Percentiles rank a stretch among this genome's conserved stretches.
phyloP scores from a whole-genome alignment of 2,888 invertebrate species.

The Clistopyga incitator region DNA sequence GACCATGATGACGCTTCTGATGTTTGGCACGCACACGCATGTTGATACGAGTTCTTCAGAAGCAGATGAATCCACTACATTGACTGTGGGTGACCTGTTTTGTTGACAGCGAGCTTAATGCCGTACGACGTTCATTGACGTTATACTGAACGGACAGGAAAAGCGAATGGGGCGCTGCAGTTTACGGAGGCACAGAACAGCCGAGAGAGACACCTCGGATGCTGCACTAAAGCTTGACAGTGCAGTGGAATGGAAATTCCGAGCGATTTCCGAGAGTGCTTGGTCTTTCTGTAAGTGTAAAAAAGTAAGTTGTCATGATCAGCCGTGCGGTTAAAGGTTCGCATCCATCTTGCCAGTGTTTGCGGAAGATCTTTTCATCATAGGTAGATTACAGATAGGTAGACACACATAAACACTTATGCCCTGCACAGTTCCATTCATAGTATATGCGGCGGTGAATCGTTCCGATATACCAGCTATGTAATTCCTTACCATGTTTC shows the following conservation, averaged over 20 bases:
- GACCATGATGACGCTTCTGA: slow-evolving; percentile 10
- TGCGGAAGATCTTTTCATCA: neutral
- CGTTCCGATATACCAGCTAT: neutral
- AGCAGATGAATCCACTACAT: neutral
- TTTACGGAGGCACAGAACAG: neutral
- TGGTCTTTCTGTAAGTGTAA: neutral
- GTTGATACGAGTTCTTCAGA: slow-evolving; percentile 16
- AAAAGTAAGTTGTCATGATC: too few relatives aligned
- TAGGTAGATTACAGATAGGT: neutral
- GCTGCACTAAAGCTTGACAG: neutral
- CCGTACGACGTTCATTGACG: slow-evolving; percentile 15
- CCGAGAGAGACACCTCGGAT: neutral
- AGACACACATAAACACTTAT: neutral
- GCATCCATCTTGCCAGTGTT: too few relatives aligned
- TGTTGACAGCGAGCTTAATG: neutral
- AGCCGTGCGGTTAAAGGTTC: too few relatives aligned
- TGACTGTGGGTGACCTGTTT: neutral
- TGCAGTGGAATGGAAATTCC: neutral
- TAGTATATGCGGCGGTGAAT: neutral
- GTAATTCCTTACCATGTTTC: neutral
- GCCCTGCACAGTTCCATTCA: neutral
- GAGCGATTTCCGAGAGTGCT: neutral
- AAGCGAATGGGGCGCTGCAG: neutral
- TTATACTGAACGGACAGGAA: slow-evolving; percentile 10
- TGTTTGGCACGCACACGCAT: slow-evolving; percentile 6